Conservation (phyloP, 1,140 invertebrate genomes). For the Asbolus verrucosus region DNA sequence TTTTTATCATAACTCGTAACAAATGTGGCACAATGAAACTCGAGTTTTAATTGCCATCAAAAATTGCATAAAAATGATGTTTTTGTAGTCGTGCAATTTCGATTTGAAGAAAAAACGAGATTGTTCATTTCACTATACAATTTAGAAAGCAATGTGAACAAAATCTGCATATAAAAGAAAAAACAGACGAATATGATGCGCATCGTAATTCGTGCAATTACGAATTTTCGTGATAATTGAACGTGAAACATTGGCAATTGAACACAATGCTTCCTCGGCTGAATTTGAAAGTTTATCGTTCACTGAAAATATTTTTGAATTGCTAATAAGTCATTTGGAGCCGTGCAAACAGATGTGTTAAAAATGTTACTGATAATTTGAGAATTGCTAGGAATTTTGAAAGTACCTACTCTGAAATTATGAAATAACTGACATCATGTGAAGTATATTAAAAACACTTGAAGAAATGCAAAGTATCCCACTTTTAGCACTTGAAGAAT, state of each 20-base stretch:
- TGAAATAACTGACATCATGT: background rate
- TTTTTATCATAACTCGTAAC: slow-evolving; percentile 20
- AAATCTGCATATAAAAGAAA: slow-evolving; percentile 23
- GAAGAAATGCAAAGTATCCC: background rate
- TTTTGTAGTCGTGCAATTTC: no score
- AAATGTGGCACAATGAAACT: no score
- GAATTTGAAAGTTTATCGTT: background rate
- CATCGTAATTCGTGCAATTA: slow-evolving; percentile 6
- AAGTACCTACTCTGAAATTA: background rate
- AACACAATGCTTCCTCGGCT: no score
- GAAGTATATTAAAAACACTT: background rate
- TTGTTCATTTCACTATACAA: background rate
- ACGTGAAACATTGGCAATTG: background rate
- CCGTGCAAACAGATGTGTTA: no score
- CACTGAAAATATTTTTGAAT: background rate
- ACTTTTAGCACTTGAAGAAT: slow-evolving; percentile 5
- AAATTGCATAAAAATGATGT: slow-evolving; percentile 19
- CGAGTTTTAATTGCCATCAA: no score
- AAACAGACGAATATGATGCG: background rate
- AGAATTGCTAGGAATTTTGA: background rate
- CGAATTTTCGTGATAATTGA: slow-evolving; percentile 1
- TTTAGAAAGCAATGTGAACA: slow-evolving; percentile 21
- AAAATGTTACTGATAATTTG: no score
- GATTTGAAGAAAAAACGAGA: slow-evolving; percentile 2
- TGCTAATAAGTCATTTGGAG: no score